Base-by-base conservation (phyloP, 2,113 vertebrate genomes). In the Solea senegalensis region DNA sequence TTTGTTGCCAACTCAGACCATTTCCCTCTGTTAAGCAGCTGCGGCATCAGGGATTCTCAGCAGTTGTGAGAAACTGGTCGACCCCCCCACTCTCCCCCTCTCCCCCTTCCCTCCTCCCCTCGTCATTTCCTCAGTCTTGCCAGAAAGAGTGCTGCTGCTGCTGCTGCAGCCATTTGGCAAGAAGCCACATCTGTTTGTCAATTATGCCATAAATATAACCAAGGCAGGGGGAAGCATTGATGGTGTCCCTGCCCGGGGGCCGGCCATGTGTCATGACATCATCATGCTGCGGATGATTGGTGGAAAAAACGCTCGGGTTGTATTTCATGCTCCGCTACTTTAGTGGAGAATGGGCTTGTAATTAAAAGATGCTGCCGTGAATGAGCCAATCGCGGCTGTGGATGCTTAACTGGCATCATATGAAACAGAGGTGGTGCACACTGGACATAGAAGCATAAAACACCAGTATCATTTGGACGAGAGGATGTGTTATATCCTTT, bases 141-240 rank as follows among this genome's bases (percentile, higher is more conserved):
- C 56, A 75, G 68, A 77, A 72, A 83, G 69, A 60, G 64, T 43
- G 54, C 67, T 48, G 77, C 82, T 84, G 78, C 84, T 46, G 77
- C 83, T 84, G 78, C 84, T 87, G 76, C 77, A 75, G 57, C 58
- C 70, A 74, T 84, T 87, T 88, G 89, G 85, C 90, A 81, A 50
- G 26, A 72, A 65, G 83, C 86, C 81, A 72, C 77, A 83, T 86
- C 74, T 84, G 83, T 81, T 89, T 90, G 81, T 89, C 89, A 89
- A 75, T 84, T 86, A 87, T 76, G 79, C 85, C 83, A 81, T 92
- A 90, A 92, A 93, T 89, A 90, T 80, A 83, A 83, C 89, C 85
- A 84, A 83, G 86, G 65, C 87, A 84, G 71, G 28, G 21, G 63
- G 86, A 78, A 75, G 65, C 79, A 70, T 87, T 90, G 88, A 88